phyloP scores from a whole-genome alignment of 2,113 vertebrate genomes.

The Trogon surrucura region DNA sequence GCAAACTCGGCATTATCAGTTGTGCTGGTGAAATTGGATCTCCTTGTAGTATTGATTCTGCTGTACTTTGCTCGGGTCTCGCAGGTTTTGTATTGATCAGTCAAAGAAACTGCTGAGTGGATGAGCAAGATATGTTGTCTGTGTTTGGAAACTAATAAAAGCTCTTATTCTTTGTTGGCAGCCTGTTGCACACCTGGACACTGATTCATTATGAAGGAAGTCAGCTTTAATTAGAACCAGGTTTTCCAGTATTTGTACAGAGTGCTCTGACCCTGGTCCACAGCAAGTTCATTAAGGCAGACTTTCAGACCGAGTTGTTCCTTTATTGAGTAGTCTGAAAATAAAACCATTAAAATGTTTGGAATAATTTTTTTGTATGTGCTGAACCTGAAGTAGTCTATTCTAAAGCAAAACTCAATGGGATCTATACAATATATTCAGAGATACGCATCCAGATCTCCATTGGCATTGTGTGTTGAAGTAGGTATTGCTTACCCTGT shows the following conservation, averaged over 20 bases:
- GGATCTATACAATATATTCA: background rate
- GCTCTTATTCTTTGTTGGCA: background rate
- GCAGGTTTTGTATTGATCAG: constrained; percentile 16
- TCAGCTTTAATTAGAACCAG: background rate
- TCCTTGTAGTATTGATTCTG: constrained; percentile 29
- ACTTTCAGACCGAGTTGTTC: background rate
- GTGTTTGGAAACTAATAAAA: background rate
- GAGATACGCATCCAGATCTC: background rate
- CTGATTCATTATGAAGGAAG: background rate
- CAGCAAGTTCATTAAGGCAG: background rate
- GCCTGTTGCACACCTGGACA: background rate
- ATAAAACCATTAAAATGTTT: background rate
- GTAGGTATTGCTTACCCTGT: background rate
- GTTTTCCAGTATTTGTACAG: background rate
- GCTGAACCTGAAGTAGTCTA: background rate
- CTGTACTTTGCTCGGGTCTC: constrained; percentile 15
- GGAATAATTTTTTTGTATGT: background rate
- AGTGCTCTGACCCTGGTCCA: background rate
- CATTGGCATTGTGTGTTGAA: background rate
- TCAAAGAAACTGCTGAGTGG: constrained; percentile 11
- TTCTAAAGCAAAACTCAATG: background rate
- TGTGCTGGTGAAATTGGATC: constrained; percentile 32
- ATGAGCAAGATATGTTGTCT: background rate
- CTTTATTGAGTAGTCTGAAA: background rate
- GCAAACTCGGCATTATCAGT: background rate